Base-by-base conservation (phyloP, 2,888 invertebrate genomes). In the Erpobdella octoculata region DNA sequence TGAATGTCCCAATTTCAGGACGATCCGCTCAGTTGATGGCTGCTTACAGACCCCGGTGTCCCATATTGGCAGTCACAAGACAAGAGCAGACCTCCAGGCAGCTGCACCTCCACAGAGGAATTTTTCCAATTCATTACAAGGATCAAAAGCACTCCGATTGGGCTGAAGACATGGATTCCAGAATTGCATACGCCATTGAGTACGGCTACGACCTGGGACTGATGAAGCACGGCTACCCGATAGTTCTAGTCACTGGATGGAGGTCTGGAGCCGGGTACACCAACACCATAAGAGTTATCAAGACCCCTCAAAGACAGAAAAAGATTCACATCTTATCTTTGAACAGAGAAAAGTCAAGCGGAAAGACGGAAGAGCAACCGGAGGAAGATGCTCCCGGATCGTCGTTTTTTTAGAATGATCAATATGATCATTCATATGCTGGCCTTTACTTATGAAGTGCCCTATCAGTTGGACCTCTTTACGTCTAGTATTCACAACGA, bases 21-120 rank as follows among this genome's bases (percentile, higher is more conserved):
- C 38, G 72, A 38, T 92, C 93, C 0, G 94, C 96, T 41, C 90
- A 92, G 83, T 86, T 93, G 79, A 88, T 95, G 77, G 90, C 94
- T 80, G 93, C 94, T 83, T 96, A 93, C 86, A 87, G 91, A 70
- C 95, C 96, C 73, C 88, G 91, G 75, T 95, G 95, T 81, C 95
- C 96, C 72, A 91, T 96, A 80, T 90, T 96, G 79, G 91, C 94
- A 36, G 91, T 97, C 67, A 93, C 92, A 2, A 86, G 95, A 35
- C 88, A 88, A 79, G 86, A 88, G 70, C 91, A 90, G 83, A 61
- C 91, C 12, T 93, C 95, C 35, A 86, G 95, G 61, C 95, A 95
- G 85, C 88, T 90, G 73, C 95, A 96, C 83, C 86, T 97, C 21
- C 93, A 89, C 86, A 87, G 96, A 75, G 96, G 92, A 65, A 89